Evolutionary conservation across 2,797 vertebrate species (phyloP), one percentile per base, ranked within the genome.

Genomic region (Xerus rutilus): DNA sequence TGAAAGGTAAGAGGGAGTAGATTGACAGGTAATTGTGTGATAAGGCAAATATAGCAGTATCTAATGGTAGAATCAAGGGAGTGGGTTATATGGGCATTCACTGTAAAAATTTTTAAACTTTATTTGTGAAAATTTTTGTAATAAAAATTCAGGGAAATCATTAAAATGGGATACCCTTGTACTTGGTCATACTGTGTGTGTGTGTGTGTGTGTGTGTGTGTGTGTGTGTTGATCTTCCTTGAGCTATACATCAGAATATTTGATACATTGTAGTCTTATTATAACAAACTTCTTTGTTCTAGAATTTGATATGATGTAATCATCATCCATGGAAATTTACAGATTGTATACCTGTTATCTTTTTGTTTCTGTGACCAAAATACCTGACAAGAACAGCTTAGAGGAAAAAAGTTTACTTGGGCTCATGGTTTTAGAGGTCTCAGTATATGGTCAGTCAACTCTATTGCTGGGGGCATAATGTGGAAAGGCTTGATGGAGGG

Each of bases 161-260:
- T 86, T 84, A 72, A 25, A 94, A 64, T 74, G 7, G 20, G 54
- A 84, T 43, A 72, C 20, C 35, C 25, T 74, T 72, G 5, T 69
- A 83, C 47, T 82, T 81, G 72, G 32, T 83, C 11, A 32, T 49
- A 45, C 17, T 72, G 45, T 59, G 21, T 59, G 23, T 59, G 23
- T 59, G 9, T 25, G 57, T 59, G 4, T 15, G 9, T 28, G 10
- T 65, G 64, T 77, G 15, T 64, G 28, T 79, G 10, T 77, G 45
- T 92, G 23, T 64, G 35, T 96, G 77, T 79, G 17, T 84, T 90
- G 25, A 32, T 73, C 43, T 86, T 81, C 73, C 65, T 88, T 88
- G 47, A 72, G 49, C 30, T 67, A 47, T 2, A 78, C 20, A 14
- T 43, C 65, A 93, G 62, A 64, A 69, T 93, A 70, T 76, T 93